Evolutionary conservation across 2,797 vertebrate species (phyloP).

Genomic region (Hirundo rustica): DNA sequence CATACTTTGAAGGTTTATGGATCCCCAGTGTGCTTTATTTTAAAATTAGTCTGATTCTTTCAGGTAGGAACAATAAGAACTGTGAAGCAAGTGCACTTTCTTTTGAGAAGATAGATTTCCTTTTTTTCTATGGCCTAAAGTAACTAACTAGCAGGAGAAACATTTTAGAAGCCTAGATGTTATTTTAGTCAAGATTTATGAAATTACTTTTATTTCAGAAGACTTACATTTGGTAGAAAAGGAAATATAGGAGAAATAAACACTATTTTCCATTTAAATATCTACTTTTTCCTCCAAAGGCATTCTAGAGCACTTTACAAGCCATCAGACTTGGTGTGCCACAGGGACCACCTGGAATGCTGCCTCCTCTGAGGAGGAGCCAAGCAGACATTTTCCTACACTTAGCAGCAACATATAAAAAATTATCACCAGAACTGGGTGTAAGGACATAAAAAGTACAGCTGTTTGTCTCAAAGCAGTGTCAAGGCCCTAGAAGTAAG

Average conservation of each 20-base stretch:
- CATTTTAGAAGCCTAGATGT: not conserved
- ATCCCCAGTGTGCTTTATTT: conserved; percentile 50
- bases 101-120: not conserved
- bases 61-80: not conserved
- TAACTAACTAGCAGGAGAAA: not conserved
- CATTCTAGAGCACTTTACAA: not conserved
- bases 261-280: not conserved
- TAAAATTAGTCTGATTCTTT: conserved; percentile 22
- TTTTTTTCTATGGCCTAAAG: not conserved
- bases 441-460: not conserved
- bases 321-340: not conserved
- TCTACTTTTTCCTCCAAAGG: not conserved
- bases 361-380: not conserved
- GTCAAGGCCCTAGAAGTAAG: not conserved
- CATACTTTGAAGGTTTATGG: conserved; percentile 29
- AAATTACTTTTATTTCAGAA: not conserved
- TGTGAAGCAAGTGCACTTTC: not conserved
- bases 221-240: not conserved
- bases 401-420: not conserved
- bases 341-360: not conserved
- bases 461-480: not conserved
- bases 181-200: conserved; percentile 11
- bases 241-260: not conserved
- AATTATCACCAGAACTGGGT: not conserved
- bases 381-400: not conserved